phyloP scores from a whole-genome alignment of 2,113 vertebrate species.

The Xiphophorus maculatus region DNA sequence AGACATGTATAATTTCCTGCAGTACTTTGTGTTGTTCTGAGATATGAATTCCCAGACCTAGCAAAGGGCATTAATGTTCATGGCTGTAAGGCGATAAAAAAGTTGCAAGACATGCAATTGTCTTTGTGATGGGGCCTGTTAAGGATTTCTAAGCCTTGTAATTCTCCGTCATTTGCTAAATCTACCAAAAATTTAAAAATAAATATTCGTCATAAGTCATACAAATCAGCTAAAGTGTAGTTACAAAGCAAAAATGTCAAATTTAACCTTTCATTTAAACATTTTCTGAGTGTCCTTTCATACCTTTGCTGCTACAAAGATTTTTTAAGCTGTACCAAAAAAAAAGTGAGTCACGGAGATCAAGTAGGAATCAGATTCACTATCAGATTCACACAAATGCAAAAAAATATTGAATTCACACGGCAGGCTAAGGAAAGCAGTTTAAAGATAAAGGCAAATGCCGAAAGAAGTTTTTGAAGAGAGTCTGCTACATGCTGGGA shows the following conservation, averaged over 20 bases:
- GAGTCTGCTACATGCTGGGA: slow-evolving; percentile 11
- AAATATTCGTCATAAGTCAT: slow-evolving; percentile 3
- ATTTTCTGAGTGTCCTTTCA: slow-evolving; percentile 39
- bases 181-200: slow-evolving; percentile 33
- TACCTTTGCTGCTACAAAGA: slow-evolving; percentile 37
- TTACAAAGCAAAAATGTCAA: slow-evolving; percentile 20
- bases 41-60: too few species aligned
- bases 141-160: slow-evolving; percentile 28
- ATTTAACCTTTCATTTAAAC: slow-evolving; percentile 17
- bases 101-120: too few species aligned
- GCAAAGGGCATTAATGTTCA: too few species aligned
- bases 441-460: slow-evolving; percentile 48
- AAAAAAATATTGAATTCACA: slow-evolving; percentile 62
- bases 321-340: slow-evolving; percentile 42
- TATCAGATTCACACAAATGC: slow-evolving; percentile 60
- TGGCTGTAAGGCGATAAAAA: too few species aligned
- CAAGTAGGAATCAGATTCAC: slow-evolving; percentile 64
- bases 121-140: too few species aligned
- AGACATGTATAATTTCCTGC: too few species aligned
- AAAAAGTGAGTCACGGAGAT: slow-evolving; percentile 50
- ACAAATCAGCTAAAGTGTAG: slow-evolving; percentile 39
- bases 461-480: slow-evolving; percentile 37
- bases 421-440: slow-evolving; percentile 39
- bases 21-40: too few species aligned
- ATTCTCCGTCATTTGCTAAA: slow-evolving; percentile 26